Conservation (phyloP, 2,113 vertebrate species). For the Cervus canadensis region DNA sequence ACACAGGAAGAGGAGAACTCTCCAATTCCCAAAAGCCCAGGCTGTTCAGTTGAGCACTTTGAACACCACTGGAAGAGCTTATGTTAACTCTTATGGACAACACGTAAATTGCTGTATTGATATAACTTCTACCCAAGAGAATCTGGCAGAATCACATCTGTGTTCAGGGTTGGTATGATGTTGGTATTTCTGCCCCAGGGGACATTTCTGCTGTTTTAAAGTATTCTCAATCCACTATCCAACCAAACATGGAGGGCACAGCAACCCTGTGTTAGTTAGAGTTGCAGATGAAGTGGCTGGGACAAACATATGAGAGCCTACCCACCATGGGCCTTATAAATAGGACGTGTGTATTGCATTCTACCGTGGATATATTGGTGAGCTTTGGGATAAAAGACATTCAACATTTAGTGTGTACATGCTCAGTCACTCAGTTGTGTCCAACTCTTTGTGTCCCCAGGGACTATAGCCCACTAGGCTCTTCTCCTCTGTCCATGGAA, state of each 20-base stretch:
- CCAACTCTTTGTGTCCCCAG: background rate
- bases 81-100: background rate
- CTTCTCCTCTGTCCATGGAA: background rate
- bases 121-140: background rate
- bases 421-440: background rate
- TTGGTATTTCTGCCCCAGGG: background rate
- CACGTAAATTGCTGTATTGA: background rate
- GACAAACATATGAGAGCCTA: background rate
- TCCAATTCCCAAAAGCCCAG: background rate
- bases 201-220: conserved; percentile 4
- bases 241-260: background rate
- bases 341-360: background rate
- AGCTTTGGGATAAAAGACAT: background rate
- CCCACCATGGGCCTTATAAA: background rate
- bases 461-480: background rate
- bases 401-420: background rate
- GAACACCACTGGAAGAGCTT: background rate
- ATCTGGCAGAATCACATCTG: background rate
- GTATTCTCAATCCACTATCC: background rate
- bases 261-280: background rate
- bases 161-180: background rate
- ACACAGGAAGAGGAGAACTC: background rate
- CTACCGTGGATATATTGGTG: background rate
- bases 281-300: background rate
- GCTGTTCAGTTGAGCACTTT: background rate